A percentile compares a stretch with the other conserved stretches of the same genome.
Evolutionary conservation across 2,797 vertebrate genomes (phyloP).

Genomic region (Chelon labrosus): DNA sequence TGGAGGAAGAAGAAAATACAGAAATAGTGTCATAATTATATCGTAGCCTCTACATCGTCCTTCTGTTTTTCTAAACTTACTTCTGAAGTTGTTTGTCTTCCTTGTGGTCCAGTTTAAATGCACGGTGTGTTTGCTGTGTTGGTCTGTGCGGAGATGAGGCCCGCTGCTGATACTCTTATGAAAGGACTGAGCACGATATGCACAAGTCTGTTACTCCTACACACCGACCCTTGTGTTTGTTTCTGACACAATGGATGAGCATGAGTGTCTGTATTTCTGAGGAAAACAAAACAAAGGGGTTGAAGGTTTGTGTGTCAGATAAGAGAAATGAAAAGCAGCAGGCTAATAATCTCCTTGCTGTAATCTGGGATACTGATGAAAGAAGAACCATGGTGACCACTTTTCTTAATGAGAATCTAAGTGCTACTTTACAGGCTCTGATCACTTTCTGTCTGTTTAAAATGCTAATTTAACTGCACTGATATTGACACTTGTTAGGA

Average conservation of each 20-base stretch:
- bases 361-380: conserved; percentile 66
- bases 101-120: conserved; percentile 56
- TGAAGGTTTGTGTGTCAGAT: not conserved
- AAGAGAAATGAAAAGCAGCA: conserved; percentile 12
- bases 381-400: conserved; percentile 25
- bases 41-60: not conserved
- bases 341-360: conserved; percentile 59
- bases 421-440: not conserved
- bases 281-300: not conserved
- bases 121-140: conserved; percentile 31
- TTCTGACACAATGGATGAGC: conserved; percentile 2
- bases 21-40: conserved; percentile 20
- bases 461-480: not conserved
- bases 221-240: conserved; percentile 21
- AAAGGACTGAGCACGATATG: conserved; percentile 5
- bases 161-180: conserved; percentile 19
- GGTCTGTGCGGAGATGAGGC: not conserved
- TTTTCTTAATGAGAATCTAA: conserved; percentile 40
- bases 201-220: not conserved
- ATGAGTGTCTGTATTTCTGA: not conserved
- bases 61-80: conserved; percentile 14
- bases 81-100: conserved; percentile 24
- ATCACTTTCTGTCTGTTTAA: not conserved
- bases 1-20: not conserved
- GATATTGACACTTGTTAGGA: not conserved